Evolutionary conservation across 2,888 invertebrate species (phyloP), one percentile per base, ranked within the genome.

Genomic region (Noctua fimbriata): DNA sequence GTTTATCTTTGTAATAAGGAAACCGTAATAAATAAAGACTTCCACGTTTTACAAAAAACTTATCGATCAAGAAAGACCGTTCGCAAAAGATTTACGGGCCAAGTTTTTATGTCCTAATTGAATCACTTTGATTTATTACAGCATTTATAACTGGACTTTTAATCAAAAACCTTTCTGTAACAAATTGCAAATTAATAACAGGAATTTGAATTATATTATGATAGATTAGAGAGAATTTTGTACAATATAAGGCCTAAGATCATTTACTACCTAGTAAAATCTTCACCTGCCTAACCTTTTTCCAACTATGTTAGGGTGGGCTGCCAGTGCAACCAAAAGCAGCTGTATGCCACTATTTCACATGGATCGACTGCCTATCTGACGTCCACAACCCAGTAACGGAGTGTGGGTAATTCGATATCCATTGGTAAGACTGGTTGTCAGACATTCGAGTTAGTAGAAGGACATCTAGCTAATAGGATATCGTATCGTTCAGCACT

Each of bases 61-160:
- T 52, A 60, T 76, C 69, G 63, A 83, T 83, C 63, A 77, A 83
- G 60, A 70, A 69, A 67, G 49, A 63, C 41, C 32, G 55, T 65
- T 69, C 36, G 55, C 6, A 55, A 82, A 63, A 84, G 69, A 69
- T 84, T 82, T 69, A 79, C 41, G 80, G 14, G 16, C 28, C 55
- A 69, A 69, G 49, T 72, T 80, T 78, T 73, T 67, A 24, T 58
- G 36, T 73, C 69, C 44, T 84, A 84, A 81, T 63, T 85, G 55
- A 63, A 75, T 72, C 81, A 75, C n/a, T 71, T 55, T 83, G 81
- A 83, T 85, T 85, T 85, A 85, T 85, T 85, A 63, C 1, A 63
- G 14, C 24, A 58, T 49, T 73, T 79, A 65, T 66, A 70, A 66
- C 70, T 66, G 70, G 28, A 78, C 36, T 84, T 77, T 84, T 70